phyloP scores from a whole-genome alignment of 2,888 invertebrate species.

The Meiosimyza decipiens region DNA sequence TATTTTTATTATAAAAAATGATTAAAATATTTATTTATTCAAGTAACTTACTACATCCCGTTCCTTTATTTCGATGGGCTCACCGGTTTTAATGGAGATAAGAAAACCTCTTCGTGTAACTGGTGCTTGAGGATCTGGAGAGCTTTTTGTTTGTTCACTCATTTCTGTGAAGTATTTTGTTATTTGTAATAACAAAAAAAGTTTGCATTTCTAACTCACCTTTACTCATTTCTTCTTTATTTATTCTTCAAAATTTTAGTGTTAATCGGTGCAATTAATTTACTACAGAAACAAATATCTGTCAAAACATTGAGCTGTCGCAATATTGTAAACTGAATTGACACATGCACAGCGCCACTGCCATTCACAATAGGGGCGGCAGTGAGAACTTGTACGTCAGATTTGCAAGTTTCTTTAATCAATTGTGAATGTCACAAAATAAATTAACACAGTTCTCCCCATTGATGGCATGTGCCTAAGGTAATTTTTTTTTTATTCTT shows the following conservation, averaged over 20 bases:
- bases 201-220: slow-evolving; percentile 6
- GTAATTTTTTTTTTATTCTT: too few species aligned
- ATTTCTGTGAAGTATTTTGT: slow-evolving; percentile 31
- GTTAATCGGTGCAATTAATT: neutral
- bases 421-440: too few species aligned
- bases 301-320: neutral
- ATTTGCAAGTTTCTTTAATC: too few species aligned
- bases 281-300: neutral
- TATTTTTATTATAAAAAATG: neutral
- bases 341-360: too few species aligned
- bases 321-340: too few species aligned
- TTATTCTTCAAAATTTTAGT: neutral
- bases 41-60: slow-evolving; percentile 79
- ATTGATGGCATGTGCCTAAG: too few species aligned
- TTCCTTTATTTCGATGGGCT: slow-evolving; percentile 87
- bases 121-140: slow-evolving; percentile 79
- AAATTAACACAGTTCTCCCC: too few species aligned
- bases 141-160: slow-evolving; percentile 53
- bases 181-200: neutral
- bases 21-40: neutral
- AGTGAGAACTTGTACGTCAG: too few species aligned
- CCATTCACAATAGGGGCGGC: neutral
- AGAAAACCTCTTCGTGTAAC: slow-evolving; percentile 83
- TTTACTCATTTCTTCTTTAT: slow-evolving; percentile 25
- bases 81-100: slow-evolving; percentile 83